These are phyloP conservation scores for Notocelia uddmanniana DNA, from an alignment of 2,888 invertebrate genomes.

Conservation along the genomic window DNA sequence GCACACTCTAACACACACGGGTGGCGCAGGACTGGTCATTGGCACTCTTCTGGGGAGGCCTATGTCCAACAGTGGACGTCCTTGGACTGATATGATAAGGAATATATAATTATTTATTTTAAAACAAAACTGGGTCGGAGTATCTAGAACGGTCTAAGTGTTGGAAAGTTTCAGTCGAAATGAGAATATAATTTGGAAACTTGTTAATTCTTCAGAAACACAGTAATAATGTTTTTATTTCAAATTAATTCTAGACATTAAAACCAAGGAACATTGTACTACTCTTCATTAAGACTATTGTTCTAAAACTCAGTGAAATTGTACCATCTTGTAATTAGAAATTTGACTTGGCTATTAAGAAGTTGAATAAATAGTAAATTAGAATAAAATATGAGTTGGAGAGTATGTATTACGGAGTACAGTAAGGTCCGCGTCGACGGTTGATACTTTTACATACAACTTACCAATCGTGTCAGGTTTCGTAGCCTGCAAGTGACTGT, in stretches of 20 bases:
- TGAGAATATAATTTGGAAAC: background rate
- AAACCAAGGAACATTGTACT: background rate
- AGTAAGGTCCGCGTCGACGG: background rate
- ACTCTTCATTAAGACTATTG: no score
- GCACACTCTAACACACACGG: no score
- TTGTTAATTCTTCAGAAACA: background rate
- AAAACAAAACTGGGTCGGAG: background rate
- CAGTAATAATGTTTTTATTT: background rate
- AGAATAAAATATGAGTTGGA: no score
- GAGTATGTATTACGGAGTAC: background rate
- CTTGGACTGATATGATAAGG: no score
- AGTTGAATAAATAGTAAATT: no score
- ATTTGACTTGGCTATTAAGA: no score
- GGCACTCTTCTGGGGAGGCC: no score
- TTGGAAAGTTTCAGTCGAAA: background rate
- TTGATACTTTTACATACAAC: background rate
- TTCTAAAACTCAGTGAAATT: no score
- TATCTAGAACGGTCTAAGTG: background rate
- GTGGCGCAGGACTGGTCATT: no score
- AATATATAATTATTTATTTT: no score
- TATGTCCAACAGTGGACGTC: no score
- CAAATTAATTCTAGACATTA: background rate
- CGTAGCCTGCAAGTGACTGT: slow-evolving; percentile 91
- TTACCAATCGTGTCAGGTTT: slow-evolving; percentile 94
- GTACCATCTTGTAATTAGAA: no score